A percentile compares a stretch with the other conserved stretches of the same genome.
Evolutionary conservation across 2,113 vertebrate species (phyloP).

Genomic region (Antechinus stuartii): DNA sequence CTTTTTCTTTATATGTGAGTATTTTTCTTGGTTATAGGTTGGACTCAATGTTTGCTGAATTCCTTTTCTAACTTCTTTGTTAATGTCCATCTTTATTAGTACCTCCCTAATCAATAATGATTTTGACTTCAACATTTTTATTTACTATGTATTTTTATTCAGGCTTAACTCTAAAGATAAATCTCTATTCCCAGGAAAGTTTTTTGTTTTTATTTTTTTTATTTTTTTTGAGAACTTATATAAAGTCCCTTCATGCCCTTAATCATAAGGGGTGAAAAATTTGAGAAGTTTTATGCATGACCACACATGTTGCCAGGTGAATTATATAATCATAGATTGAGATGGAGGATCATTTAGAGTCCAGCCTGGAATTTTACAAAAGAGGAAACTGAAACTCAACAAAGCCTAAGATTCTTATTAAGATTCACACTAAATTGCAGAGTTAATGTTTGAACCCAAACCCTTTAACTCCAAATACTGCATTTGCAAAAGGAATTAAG

Average conservation of each 20-base stretch:
- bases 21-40: background rate
- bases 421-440: background rate
- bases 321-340: no score
- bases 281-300: background rate
- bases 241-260: no score
- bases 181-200: no score
- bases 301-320: background rate
- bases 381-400: background rate
- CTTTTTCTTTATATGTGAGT: background rate
- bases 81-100: background rate
- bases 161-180: background rate
- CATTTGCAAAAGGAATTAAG: background rate
- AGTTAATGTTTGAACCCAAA: background rate
- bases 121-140: background rate
- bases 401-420: background rate
- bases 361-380: background rate
- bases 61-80: background rate
- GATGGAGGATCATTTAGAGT: background rate
- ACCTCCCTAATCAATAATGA: background rate
- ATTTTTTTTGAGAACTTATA: no score
- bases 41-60: background rate
- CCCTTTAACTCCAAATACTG: background rate
- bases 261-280: background rate
- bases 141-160: background rate
- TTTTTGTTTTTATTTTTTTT: no score